These are phyloP conservation scores for Allolobophora icterica DNA, from an alignment of 2,888 invertebrate genomes.

Conservation along the genomic window DNA sequence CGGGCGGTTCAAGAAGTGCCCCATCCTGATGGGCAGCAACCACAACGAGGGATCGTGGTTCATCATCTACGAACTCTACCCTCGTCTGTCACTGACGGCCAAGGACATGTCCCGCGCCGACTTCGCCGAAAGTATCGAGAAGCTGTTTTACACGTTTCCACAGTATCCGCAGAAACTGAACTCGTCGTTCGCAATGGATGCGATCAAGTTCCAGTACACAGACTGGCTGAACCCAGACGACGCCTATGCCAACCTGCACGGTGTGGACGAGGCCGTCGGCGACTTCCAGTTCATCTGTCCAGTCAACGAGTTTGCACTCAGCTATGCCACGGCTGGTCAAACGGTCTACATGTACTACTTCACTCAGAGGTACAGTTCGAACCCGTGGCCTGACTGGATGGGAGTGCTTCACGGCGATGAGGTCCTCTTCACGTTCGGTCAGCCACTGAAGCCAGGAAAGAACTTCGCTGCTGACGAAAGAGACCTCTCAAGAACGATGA, in stretches of 20 bases:
- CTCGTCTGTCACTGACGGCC: conserved; percentile 47
- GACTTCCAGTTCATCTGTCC: conserved; percentile 94
- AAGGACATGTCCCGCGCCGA: conserved; percentile 77
- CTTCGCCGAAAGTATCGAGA: conserved; percentile 78
- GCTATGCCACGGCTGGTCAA: conserved; percentile 86
- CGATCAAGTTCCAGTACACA: conserved; percentile 85
- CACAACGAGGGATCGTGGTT: conserved; percentile 91
- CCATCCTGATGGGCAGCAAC: conserved; percentile 88
- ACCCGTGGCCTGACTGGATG: conserved; percentile 93
- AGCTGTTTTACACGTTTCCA: conserved; percentile 78
- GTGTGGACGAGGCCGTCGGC: conserved; percentile 89
- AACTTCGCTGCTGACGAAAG: conserved; percentile 84
- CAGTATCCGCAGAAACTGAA: conserved; percentile 70
- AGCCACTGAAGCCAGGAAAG: conserved; percentile 81
- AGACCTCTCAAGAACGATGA: conserved; percentile 83
- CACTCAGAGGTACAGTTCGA: conserved; percentile 76
- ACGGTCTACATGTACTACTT: conserved; percentile 85
- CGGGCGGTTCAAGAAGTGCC: conserved; percentile 89
- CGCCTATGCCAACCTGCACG: conserved; percentile 81
- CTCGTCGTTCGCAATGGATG: conserved; percentile 78
- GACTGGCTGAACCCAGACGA: conserved; percentile 88
- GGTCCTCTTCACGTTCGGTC: conserved; percentile 88
- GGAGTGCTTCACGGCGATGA: conserved; percentile 95
- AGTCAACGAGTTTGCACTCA: conserved; percentile 88
- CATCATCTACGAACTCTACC: conserved; percentile 83